Conservation (phyloP, 2,113 vertebrate genomes). For the Oreochromis tanganicae region DNA sequence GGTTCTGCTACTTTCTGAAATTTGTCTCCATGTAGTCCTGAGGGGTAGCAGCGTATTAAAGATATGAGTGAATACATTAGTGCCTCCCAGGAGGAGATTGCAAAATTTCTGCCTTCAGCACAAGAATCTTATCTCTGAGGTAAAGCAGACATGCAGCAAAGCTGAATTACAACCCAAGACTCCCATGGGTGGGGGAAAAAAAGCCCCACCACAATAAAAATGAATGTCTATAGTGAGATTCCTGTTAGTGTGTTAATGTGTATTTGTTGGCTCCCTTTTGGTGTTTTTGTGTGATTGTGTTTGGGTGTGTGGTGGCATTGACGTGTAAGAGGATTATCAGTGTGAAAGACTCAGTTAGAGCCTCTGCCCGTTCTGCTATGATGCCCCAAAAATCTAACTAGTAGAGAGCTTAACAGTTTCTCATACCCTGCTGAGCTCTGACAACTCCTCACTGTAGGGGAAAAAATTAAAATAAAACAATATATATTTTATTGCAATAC, state of each 20-base stretch:
- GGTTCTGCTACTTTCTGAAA: not conserved
- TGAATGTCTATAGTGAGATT: not conserved
- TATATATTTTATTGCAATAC: not conserved
- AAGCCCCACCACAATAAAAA: not conserved
- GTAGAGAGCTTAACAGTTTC: not conserved
- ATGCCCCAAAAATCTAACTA: not conserved
- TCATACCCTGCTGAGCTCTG: not conserved
- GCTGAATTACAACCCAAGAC: not conserved
- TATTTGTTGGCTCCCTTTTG: not conserved
- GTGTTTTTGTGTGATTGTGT: not conserved
- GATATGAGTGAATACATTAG: constrained; percentile 37
- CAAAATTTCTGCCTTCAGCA: constrained; percentile 18
- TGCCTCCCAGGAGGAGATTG: not conserved
- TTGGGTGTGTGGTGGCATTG: not conserved
- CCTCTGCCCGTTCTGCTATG: constrained; percentile 9
- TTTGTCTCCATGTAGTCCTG: not conserved
- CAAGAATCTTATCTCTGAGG: not conserved
- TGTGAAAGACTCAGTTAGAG: constrained; percentile 14
- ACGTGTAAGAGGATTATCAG: constrained; percentile 56
- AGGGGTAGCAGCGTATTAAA: constrained; percentile 5
- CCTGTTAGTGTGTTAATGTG: not conserved
- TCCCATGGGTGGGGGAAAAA: not conserved
- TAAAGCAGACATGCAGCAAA: not conserved
- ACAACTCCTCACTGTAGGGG: not conserved
- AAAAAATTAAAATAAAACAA: not conserved